Evolutionary conservation across 2,113 vertebrate genomes (phyloP), one percentile per base, ranked within the genome.

Genomic region (Ondatra zibethicus): DNA sequence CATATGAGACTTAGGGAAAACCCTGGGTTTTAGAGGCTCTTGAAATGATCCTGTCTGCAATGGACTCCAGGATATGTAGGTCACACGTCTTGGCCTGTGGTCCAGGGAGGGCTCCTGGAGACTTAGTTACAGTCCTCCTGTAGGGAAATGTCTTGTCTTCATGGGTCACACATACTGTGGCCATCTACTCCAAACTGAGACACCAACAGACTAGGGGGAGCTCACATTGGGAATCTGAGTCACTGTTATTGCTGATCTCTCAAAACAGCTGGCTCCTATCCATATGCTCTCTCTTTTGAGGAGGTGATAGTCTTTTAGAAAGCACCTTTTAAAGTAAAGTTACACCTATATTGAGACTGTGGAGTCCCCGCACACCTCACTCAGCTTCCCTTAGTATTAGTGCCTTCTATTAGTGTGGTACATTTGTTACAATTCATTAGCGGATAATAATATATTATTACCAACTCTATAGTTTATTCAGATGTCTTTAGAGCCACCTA

Each of bases 321-420:
- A 55, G 45, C 14, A 58, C 19, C 16, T 27, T 58, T 76, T 52
- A 27, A 50, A 63, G 33, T 45, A 72, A 4, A 89, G n/a, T 75
- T 89, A 86, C 66, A 89, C 27, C 78, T 75, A 31, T 68, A 55
- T 50, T 55, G 45, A 72, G 78, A 90, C 52, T 90, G 33, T 9
- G 6, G 45, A 75, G n/a, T 76, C 65, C 66, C 23, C 42, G 52
- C 58, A 39, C 19, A n/a, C 21, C 17, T 91, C 2, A 5, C 12
- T 47, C 29, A 27, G 21, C 14, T 47, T 89, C 12, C 33, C n/a
- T 72, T n/a, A 27, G 21, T 65, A 63, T 68, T 68, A 80, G 23
- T 3, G 31, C 58, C 42, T 58, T 66, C 23, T 47, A 65, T 77
- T 29, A 65, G 42, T 55, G 31, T 10, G 52, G n/a, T 78, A 39